These are phyloP conservation scores for Rhynchonycteris naso DNA, from an alignment of 2,797 vertebrate species.

Conservation along the genomic window DNA sequence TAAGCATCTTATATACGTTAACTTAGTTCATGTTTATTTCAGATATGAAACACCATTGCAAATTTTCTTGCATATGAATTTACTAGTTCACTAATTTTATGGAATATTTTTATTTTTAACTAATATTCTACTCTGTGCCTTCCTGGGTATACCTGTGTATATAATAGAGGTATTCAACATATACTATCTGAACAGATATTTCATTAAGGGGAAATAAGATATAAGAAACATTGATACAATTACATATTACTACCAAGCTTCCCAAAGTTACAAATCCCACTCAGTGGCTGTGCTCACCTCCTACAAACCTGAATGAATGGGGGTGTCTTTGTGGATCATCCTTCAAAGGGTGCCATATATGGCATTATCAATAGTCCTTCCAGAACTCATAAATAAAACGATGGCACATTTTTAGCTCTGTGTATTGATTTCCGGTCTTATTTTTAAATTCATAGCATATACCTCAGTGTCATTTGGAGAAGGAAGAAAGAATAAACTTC, in stretches of 20 bases:
- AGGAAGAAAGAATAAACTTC: neutral
- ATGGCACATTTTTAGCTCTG: neutral
- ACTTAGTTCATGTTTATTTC: neutral
- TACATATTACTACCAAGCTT: neutral
- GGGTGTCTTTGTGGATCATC: neutral
- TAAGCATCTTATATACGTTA: neutral
- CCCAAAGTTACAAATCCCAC: neutral
- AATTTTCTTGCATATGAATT: neutral
- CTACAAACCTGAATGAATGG: neutral
- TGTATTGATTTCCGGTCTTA: constrained; percentile 35
- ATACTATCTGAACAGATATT: neutral
- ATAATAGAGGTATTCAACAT: neutral
- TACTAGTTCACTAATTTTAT: neutral
- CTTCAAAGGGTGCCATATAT: neutral
- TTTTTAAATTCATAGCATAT: constrained; percentile 7
- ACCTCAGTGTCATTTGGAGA: neutral
- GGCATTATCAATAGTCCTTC: neutral
- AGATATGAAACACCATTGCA: neutral
- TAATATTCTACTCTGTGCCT: neutral
- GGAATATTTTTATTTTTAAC: constrained; percentile 3
- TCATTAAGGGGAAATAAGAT: neutral
- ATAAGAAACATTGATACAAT: neutral
- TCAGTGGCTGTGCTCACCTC: neutral
- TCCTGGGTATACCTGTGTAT: neutral
- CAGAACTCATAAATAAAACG: neutral